These are phyloP conservation scores for Cyrtorhinus lividipennis DNA, from an alignment of 1,140 invertebrate genomes.

Conservation along the genomic window DNA sequence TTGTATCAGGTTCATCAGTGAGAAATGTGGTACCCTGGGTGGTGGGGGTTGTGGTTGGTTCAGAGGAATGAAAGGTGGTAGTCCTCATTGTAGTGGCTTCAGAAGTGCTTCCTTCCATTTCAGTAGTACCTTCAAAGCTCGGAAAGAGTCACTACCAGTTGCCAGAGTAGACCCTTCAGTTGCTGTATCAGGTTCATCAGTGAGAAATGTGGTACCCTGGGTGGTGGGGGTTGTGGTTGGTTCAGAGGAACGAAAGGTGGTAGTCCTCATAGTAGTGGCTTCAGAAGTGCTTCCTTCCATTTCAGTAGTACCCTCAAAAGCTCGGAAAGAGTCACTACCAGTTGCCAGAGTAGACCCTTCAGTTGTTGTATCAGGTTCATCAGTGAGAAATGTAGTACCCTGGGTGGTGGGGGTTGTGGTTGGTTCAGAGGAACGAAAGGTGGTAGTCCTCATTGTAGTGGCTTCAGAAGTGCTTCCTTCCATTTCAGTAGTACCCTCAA, in stretches of 20 bases:
- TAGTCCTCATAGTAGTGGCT: neutral
- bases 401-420: neutral
- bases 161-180: neutral
- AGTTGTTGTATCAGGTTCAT: neutral
- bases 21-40: neutral
- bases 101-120: too few species aligned
- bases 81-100: too few species aligned
- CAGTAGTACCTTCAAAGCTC: neutral
- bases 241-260: neutral
- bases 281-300: constrained; percentile 1
- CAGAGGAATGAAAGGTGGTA: too few species aligned
- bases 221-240: too few species aligned
- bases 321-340: neutral
- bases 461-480: neutral
- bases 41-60: neutral
- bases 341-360: neutral
- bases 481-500: neutral
- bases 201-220: too few species aligned
- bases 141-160: neutral
- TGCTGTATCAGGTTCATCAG: neutral
- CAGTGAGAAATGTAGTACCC: neutral
- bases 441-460: neutral
- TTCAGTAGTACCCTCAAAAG: neutral
- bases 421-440: neutral
- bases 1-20: neutral